Evolutionary conservation across 2,888 invertebrate genomes (phyloP), one percentile per base, ranked within the genome.

Genomic region (Epistrophella euchroma): DNA sequence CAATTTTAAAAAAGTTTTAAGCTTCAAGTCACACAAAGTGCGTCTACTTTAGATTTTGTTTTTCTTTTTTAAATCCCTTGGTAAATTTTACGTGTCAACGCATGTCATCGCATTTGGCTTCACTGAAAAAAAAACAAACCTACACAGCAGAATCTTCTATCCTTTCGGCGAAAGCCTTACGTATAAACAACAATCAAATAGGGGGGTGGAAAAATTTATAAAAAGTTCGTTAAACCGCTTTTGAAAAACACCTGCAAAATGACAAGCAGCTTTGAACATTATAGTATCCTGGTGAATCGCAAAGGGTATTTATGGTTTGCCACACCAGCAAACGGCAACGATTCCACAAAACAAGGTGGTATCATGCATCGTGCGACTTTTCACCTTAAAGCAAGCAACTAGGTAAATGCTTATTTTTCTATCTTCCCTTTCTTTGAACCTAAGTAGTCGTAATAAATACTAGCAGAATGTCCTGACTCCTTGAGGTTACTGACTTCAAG

Each of bases 401-500:
- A 25, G n/a, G n/a, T 64, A 45, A 64, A 25, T 35, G 43, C 47
- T 47, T 71, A 19, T 40, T 47, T 37, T 66, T 66, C 25, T 43
- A 22, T 62, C 50, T 37, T 70, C 25, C 58, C 62, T 52, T 55
- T 47, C 19, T 47, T 15, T 45, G 52, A 32, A 60, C 25, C 52
- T 79, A 79, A 84, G 74, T 43, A 70, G 58, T 79, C 78, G 70
- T 74, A 74, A 84, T 84, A 84, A 79, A 79, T 74, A 55, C 73
- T 62, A 25, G n/a, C 37, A 50, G 70, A 77, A 74, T 77, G 81
- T 81, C 82, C 82, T 82, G 52, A 68, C 77, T 86, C 45, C 82
- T 86, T 86, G 82, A 86, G 86, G 86, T 86, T 86, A 86, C 86
- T 86, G 86, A 86, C 86, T 86, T 77, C 66, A 78, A 78, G 73